Evolutionary conservation across 2,113 vertebrate genomes (phyloP).

Genomic region (Pterocles gutturalis): DNA sequence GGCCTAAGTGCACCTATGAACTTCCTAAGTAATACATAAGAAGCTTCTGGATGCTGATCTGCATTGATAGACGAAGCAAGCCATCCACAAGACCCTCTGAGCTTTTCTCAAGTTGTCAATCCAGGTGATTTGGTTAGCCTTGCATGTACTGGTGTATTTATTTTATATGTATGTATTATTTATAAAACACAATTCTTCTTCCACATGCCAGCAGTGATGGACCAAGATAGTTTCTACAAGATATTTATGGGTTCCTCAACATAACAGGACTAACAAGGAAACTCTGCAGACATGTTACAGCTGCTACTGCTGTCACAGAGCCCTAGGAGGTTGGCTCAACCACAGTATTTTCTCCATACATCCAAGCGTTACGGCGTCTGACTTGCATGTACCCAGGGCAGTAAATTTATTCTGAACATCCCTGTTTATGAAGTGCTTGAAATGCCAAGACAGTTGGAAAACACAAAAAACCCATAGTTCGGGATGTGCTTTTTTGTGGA

Average conservation of each 20-base stretch:
- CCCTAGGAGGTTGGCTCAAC: constrained; percentile 13
- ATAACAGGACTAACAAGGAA: constrained; percentile 59
- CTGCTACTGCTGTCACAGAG: constrained; percentile 52
- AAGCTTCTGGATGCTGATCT: constrained; percentile 49
- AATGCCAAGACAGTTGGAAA: not conserved
- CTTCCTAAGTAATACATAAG: constrained; percentile 35
- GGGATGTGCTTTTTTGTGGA: not conserved
- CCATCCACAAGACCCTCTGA: constrained; percentile 4
- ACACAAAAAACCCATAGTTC: not conserved
- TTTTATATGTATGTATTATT: constrained; percentile 73
- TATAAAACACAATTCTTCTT: constrained; percentile 60
- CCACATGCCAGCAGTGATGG: constrained; percentile 50
- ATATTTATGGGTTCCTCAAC: constrained; percentile 63
- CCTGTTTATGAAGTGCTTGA: not conserved
- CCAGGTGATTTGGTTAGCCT: constrained; percentile 61
- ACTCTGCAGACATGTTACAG: not conserved
- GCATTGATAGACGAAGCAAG: constrained; percentile 54
- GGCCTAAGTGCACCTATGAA: constrained; percentile 3
- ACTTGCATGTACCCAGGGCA: not conserved
- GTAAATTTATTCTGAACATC: constrained; percentile 11
- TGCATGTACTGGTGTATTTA: constrained; percentile 59
- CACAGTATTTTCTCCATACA: not conserved
- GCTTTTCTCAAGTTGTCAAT: constrained; percentile 40
- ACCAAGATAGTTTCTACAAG: constrained; percentile 31
- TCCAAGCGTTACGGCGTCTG: constrained; percentile 8